These are phyloP conservation scores for Plutella xylostella DNA, from an alignment of 2,888 invertebrate genomes.

Conservation along the genomic window DNA sequence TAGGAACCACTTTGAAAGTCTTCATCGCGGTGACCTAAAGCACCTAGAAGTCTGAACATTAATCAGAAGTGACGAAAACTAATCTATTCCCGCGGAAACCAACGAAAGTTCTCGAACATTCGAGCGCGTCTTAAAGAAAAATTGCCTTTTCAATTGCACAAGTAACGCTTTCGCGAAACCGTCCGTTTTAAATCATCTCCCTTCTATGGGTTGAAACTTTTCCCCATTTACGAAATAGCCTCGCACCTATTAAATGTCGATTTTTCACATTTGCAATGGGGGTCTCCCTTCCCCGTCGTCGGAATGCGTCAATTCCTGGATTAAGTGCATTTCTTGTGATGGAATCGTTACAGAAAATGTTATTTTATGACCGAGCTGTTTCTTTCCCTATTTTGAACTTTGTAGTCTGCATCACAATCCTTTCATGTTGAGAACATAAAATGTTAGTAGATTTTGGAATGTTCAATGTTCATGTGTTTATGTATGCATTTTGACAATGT, in stretches of 20 bases:
- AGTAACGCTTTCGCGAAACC: constrained; percentile 12
- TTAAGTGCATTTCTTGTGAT: no score
- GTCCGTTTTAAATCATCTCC: constrained; percentile 38
- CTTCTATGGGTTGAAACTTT: constrained; percentile 23
- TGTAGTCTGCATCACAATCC: no score
- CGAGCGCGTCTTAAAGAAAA: constrained; percentile 14
- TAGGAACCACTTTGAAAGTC: no score
- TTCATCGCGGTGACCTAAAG: no score
- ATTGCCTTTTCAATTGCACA: constrained; percentile 16
- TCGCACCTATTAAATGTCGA: constrained; percentile 32
- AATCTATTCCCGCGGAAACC: constrained; percentile 4
- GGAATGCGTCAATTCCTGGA: not conserved
- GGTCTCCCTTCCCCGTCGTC: not conserved
- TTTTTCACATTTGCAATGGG: constrained; percentile 47
- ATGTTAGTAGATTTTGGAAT: no score
- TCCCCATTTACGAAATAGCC: constrained; percentile 31
- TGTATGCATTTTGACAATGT: no score
- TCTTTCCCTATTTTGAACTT: no score
- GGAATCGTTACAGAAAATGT: no score
- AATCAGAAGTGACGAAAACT: constrained; percentile 8
- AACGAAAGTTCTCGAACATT: constrained; percentile 5
- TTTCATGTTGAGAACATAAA: no score
- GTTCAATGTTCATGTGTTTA: no score
- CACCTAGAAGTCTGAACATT: no score
- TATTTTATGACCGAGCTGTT: no score